Conservation (phyloP, 2,888 invertebrate genomes). For the Arge pagana region DNA sequence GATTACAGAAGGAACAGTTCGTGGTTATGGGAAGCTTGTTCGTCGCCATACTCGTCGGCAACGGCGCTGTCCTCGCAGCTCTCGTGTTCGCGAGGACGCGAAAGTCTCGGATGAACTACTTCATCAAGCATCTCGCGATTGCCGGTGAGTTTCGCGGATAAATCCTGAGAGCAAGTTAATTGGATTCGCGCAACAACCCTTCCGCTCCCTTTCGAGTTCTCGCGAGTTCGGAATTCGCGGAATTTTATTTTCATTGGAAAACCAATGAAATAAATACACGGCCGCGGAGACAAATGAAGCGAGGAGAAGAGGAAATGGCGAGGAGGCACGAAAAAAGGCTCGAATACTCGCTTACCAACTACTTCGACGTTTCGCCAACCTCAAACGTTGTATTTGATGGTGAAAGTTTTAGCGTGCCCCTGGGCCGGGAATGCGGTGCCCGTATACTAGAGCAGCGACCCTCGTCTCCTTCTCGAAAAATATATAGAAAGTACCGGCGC, state of each 20-base stretch:
- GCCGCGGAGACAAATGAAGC: too few relatives aligned
- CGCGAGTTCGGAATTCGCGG: too few relatives aligned
- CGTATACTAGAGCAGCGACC: conserved; percentile 7
- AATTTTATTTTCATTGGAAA: too few relatives aligned
- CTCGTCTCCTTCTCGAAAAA: conserved; percentile 15
- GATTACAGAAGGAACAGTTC: conserved; percentile 68
- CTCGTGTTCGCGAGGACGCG: conserved; percentile 65
- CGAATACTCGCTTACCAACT: too few relatives aligned
- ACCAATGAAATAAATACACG: too few relatives aligned
- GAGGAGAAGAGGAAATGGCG: too few relatives aligned
- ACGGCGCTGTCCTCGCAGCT: conserved; percentile 67
- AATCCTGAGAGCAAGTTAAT: too few relatives aligned
- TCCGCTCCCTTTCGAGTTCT: too few relatives aligned
- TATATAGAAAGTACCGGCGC: conserved; percentile 6
- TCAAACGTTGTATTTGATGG: conserved; percentile 10
- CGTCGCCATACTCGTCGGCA: conserved; percentile 68
- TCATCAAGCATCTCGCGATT: conserved; percentile 70
- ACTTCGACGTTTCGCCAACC: conserved; percentile 1
- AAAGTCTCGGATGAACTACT: conserved; percentile 74
- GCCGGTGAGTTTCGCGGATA: conserved; percentile 66
- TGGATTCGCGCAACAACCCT: too few relatives aligned
- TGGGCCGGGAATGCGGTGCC: conserved; percentile 6
- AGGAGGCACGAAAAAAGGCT: too few relatives aligned
- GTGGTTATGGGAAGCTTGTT: conserved; percentile 68
- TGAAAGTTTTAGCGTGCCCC: conserved; percentile 18